Evolutionary conservation across 2,797 vertebrate species (phyloP), one percentile per base, ranked within the genome.

Genomic region (Octomys mimax): DNA sequence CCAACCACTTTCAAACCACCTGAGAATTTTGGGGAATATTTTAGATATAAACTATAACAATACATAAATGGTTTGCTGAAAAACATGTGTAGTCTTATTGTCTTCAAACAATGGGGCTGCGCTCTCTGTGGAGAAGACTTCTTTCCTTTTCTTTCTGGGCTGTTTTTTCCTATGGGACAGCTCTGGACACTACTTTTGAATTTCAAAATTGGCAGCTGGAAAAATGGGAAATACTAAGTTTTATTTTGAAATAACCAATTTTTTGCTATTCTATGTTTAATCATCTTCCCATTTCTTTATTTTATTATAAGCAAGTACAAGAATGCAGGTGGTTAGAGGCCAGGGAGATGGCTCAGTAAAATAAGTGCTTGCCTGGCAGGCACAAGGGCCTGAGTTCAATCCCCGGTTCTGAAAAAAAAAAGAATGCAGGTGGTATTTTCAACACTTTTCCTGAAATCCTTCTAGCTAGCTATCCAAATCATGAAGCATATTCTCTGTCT

Each of bases 201-300:
- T 96, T 96, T 81, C 42, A 93, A 95, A 93, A 95, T 31, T 89
- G 89, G 80, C 64, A 82, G 88, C 68, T 93, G 46, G 54, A 89
- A 46, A 89, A 89, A 80, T n/a, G 89, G 31, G 33, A 6, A 95
- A 92, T 68, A 79, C 84, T 33, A 89, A 96, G 31, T 92, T 97
- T 94, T 90, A 33, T 92, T 97, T 90, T 52, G 81, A 96, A 84
- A 90, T 77, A 33, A 31, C 54, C 36, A n/a, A 87, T 71, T 93
- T 75, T 95, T 77, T 39, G 33, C 28, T 94, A 49, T 52, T 96
- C 92, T 95, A 75, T 90, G 89, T 81, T 94, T 95, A 89, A 39
- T 85, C 49, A 83, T 93, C 87, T 93, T 77, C 89, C 92, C 62
- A 83, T 89, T 79, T 62, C 33, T 49, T 89, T 81, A 73, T 93